These are phyloP conservation scores for Phocoena sinus DNA, from an alignment of 2,113 vertebrate species.

Conservation along the genomic window DNA sequence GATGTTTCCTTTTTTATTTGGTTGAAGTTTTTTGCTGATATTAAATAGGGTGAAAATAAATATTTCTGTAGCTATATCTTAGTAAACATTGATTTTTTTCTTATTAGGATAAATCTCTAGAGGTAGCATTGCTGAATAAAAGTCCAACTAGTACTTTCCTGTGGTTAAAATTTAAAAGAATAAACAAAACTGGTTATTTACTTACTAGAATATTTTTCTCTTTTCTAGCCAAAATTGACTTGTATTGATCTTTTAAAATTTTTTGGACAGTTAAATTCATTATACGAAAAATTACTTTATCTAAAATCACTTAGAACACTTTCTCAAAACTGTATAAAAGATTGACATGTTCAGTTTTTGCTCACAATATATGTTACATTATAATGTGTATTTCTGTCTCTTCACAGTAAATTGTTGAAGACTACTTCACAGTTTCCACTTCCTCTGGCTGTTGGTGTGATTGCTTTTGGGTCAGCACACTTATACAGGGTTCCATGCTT, in stretches of 20 bases:
- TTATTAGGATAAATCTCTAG: background rate
- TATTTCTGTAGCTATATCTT: background rate
- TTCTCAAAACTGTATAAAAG: background rate
- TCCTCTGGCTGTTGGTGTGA: slow-evolving; percentile 86
- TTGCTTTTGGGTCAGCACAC: slow-evolving; percentile 90
- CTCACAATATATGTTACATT: background rate
- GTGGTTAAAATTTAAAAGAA: slow-evolving; percentile 5
- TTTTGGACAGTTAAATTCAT: background rate
- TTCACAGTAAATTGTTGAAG: slow-evolving; percentile 88
- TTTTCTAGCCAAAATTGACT: slow-evolving; percentile 7
- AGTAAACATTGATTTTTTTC: background rate
- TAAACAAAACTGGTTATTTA: background rate
- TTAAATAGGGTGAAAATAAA: background rate
- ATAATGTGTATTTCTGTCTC: slow-evolving; percentile 35
- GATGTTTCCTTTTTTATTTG: background rate
- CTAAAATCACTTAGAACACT: background rate
- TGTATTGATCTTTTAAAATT: background rate
- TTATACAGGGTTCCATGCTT: slow-evolving; percentile 92
- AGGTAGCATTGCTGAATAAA: background rate
- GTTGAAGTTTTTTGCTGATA: background rate
- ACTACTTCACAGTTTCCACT: slow-evolving; percentile 84
- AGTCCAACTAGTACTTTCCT: slow-evolving; percentile 17
- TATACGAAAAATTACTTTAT: background rate
- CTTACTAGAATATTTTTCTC: background rate
- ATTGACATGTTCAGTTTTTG: fast-evolving